phyloP scores from a whole-genome alignment of 2,113 vertebrate genomes.

The Lasiurus cinereus region DNA sequence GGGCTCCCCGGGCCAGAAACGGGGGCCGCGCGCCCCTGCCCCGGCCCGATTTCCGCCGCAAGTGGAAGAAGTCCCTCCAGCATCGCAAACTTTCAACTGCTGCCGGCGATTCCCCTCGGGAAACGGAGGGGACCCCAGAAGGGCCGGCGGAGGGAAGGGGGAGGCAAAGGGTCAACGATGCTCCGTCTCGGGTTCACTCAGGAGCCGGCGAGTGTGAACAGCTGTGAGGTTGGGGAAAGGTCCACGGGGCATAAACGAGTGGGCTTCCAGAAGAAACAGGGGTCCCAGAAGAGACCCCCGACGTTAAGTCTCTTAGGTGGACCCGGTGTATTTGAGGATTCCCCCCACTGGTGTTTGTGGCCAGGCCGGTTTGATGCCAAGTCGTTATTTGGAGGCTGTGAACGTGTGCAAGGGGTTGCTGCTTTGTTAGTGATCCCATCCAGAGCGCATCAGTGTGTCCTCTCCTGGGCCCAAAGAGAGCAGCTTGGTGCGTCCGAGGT shows the following conservation, averaged over 20 bases:
- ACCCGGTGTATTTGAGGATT: background rate
- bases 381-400: background rate
- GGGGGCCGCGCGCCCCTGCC: background rate
- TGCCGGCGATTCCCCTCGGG: slow-evolving; percentile 17
- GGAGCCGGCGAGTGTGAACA: background rate
- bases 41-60: background rate
- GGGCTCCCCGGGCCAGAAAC: background rate
- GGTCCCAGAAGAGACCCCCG: background rate
- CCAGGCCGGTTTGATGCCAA: background rate
- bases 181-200: background rate
- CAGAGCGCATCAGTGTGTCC: background rate
- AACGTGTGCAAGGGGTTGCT: background rate
- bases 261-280: background rate
- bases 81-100: background rate
- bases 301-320: background rate
- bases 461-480: background rate
- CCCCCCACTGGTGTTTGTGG: background rate
- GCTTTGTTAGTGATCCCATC: background rate
- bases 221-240: background rate
- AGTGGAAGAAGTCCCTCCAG: background rate
- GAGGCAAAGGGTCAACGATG: background rate
- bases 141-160: too few species aligned
- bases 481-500: background rate
- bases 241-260: background rate
- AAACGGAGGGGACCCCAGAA: background rate